phyloP scores from a whole-genome alignment of 2,797 vertebrate species.

The Hippopotamyrus pictus region DNA sequence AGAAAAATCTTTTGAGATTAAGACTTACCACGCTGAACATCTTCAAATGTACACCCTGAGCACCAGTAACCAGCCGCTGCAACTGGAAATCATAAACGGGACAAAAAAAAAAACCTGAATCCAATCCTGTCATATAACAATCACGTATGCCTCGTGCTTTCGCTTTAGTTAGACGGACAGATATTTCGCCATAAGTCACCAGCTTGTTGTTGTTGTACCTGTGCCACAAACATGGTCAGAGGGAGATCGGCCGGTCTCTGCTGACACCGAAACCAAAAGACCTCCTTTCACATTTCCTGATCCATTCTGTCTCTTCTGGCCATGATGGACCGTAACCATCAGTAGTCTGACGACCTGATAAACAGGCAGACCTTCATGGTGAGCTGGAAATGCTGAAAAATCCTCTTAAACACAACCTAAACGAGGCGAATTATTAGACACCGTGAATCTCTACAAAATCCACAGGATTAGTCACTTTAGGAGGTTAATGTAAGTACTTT shows the following conservation, averaged over 20 bases:
- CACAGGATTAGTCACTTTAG: background rate
- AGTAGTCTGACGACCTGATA: constrained; percentile 13
- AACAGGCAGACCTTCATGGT: background rate
- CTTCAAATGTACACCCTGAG: background rate
- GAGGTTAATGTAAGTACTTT: background rate
- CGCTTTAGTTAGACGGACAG: background rate
- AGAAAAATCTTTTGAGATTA: background rate
- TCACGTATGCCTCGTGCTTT: background rate
- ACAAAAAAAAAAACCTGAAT: background rate
- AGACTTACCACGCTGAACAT: constrained; percentile 16
- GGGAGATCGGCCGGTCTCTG: background rate
- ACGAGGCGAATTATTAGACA: background rate
- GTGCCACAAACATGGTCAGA: background rate
- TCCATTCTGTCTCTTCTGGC: background rate
- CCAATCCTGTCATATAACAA: background rate
- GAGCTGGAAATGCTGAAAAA: background rate
- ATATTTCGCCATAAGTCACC: background rate
- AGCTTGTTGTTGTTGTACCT: background rate
- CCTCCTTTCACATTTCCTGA: constrained; percentile 11
- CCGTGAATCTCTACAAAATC: background rate
- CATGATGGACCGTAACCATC: constrained; percentile 7
- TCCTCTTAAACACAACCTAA: background rate
- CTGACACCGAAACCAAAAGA: constrained; percentile 13
- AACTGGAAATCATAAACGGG: constrained; percentile 7
- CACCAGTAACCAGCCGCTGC: constrained; percentile 24